A percentile compares a stretch with the other conserved stretches of the same genome.
phyloP scores from a whole-genome alignment of 2,797 vertebrate genomes.

The Micropoecilia bifurca region DNA sequence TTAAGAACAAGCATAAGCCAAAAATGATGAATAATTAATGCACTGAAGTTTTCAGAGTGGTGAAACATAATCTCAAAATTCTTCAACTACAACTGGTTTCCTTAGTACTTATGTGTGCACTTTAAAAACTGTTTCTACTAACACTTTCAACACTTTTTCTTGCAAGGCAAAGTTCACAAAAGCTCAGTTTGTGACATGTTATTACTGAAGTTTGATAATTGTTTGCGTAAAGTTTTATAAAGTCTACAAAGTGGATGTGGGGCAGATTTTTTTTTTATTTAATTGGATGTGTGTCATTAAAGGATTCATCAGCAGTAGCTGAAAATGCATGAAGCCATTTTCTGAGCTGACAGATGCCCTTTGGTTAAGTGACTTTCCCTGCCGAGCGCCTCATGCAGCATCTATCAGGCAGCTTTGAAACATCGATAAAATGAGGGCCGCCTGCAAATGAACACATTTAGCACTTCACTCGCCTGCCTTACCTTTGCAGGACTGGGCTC shows the following conservation, averaged over 20 bases:
- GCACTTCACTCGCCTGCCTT: constrained; percentile 49
- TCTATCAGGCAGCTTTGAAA: constrained; percentile 52
- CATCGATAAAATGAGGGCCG: constrained; percentile 62
- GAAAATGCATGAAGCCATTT: constrained; percentile 40
- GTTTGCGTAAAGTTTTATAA: not conserved
- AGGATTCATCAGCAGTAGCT: constrained; percentile 43
- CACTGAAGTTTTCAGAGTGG: not conserved
- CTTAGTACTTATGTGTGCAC: not conserved
- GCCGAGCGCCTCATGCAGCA: constrained; percentile 41
- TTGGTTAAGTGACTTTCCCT: constrained; percentile 65
- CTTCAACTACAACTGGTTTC: not conserved
- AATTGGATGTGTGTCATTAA: constrained; percentile 37
- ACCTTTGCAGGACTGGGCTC: constrained; percentile 45
- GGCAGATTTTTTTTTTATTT: not conserved
- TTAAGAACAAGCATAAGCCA: no score
- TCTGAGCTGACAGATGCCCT: constrained; percentile 64
- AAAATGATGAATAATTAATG: no score
- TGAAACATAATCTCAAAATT: not conserved
- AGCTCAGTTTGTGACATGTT: not conserved
- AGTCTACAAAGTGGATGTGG: not conserved
- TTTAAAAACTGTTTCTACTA: not conserved
- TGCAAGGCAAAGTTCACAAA: not conserved
- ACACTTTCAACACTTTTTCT: not conserved
- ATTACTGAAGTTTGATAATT: not conserved
- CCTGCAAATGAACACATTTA: constrained; percentile 69